phyloP scores from a whole-genome alignment of 2,888 invertebrate genomes.

The Agrenia bidenticulata region DNA sequence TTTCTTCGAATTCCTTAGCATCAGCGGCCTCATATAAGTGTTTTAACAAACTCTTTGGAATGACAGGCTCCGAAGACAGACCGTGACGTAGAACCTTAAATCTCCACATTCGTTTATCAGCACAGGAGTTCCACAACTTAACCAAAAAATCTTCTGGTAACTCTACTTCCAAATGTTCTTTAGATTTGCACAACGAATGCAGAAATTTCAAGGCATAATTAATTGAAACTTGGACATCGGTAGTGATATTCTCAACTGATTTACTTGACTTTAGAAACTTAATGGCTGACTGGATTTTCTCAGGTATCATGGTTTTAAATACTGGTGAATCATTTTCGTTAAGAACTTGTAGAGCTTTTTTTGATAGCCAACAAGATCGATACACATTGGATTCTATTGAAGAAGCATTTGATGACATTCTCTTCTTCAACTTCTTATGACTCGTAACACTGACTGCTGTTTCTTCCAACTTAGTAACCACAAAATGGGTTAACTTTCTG shows the following conservation, averaged over 20 bases:
- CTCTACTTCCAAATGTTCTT: constrained; percentile 24
- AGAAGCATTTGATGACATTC: constrained; percentile 10
- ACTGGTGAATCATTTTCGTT: neutral
- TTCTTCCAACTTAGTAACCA: constrained; percentile 26
- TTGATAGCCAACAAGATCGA: constrained; percentile 21
- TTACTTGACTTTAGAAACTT: constrained; percentile 8
- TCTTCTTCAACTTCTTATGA: neutral
- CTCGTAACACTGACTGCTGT: constrained; percentile 9
- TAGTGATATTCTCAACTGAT: constrained; percentile 11
- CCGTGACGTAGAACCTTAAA: neutral
- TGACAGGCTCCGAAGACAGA: neutral
- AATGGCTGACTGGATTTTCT: neutral
- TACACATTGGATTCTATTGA: constrained; percentile 19
- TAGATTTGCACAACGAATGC: constrained; percentile 20
- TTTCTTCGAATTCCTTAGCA: constrained; percentile 35
- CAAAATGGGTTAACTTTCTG: constrained; percentile 38
- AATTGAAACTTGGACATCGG: neutral
- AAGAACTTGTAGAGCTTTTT: constrained; percentile 20
- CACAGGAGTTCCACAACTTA: constrained; percentile 36
- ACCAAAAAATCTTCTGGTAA: constrained; percentile 37
- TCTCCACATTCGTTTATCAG: constrained; percentile 5
- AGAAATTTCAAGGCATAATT: constrained; percentile 17
- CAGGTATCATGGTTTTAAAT: neutral
- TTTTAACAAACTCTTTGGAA: constrained; percentile 19
- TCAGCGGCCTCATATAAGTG: constrained; percentile 31